A percentile compares a stretch with the other conserved stretches of the same genome.
phyloP scores from a whole-genome alignment of 1,140 invertebrate species.

The Aphidius ervi region DNA sequence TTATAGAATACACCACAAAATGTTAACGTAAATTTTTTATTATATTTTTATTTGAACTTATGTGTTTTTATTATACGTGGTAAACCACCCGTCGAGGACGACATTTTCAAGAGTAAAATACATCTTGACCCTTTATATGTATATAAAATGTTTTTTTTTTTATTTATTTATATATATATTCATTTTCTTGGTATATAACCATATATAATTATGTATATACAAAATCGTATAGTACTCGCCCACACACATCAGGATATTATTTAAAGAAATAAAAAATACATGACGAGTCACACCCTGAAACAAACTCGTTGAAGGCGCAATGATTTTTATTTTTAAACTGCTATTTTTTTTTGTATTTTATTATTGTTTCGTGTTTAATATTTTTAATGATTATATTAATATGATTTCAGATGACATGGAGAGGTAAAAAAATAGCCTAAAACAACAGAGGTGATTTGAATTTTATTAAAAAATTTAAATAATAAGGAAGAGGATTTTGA shows the following conservation, averaged over 20 bases:
- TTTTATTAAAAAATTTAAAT: conserved; percentile 21
- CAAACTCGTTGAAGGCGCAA: background rate
- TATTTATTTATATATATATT: too few species aligned
- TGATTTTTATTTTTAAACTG: background rate
- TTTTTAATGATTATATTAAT: conserved; percentile 16
- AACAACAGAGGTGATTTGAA: too few species aligned
- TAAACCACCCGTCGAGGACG: conserved; percentile 21
- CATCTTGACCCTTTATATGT: background rate
- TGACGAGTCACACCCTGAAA: conserved; percentile 37
- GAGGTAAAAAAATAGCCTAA: conserved; percentile 33
- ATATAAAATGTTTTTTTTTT: too few species aligned
- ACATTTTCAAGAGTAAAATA: conserved; percentile 23
- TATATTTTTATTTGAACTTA: conserved; percentile 19
- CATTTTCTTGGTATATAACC: too few species aligned
- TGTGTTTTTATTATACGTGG: background rate
- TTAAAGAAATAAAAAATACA: background rate
- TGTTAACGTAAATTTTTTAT: conserved; percentile 4
- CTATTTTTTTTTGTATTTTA: background rate
- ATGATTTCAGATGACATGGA: conserved; percentile 39
- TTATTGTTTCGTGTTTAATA: conserved; percentile 6
- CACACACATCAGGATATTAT: conserved; percentile 27
- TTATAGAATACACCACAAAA: too few species aligned
- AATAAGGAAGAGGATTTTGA: conserved; percentile 10
- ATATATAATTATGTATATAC: too few species aligned
- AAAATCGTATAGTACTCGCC: conserved; percentile 21